phyloP scores from a whole-genome alignment of 2,113 vertebrate species.

The Strix aluco region DNA sequence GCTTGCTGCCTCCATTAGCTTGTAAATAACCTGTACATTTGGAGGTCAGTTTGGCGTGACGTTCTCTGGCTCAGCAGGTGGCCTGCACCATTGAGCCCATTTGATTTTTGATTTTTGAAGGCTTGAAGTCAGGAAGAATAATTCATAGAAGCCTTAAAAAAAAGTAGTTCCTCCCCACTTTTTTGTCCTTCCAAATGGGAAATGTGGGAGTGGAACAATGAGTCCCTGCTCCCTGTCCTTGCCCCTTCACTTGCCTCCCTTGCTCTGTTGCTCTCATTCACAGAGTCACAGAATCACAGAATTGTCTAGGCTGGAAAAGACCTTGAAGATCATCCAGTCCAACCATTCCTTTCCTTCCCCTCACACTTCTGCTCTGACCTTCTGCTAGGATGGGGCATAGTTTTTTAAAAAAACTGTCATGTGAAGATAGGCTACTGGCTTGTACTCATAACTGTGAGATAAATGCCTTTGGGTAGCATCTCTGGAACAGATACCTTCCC shows the following conservation, averaged over 20 bases:
- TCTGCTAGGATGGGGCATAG: background rate
- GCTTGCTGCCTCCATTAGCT: slow-evolving; percentile 42
- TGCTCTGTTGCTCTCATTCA: background rate
- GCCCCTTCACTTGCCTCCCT: background rate
- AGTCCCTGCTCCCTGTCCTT: background rate
- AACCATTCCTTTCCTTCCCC: background rate
- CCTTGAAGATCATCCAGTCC: no score
- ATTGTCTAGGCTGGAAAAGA: no score
- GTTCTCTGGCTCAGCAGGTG: background rate
- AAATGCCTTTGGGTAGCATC: slow-evolving; percentile 7
- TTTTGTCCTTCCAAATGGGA: background rate
- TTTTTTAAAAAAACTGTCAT: background rate
- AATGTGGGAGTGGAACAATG: background rate
- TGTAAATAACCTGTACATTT: slow-evolving; percentile 43
- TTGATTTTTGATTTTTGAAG: background rate
- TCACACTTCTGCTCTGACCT: background rate
- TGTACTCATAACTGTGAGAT: background rate
- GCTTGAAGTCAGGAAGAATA: background rate
- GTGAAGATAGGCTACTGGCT: background rate
- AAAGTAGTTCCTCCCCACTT: background rate
- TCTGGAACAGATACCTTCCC: background rate
- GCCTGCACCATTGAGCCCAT: background rate
- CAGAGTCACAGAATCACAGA: no score
- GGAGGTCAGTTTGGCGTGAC: background rate
- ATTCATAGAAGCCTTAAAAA: background rate